phyloP scores from a whole-genome alignment of 2,113 vertebrate genomes.

The Aldabrachelys gigantea region DNA sequence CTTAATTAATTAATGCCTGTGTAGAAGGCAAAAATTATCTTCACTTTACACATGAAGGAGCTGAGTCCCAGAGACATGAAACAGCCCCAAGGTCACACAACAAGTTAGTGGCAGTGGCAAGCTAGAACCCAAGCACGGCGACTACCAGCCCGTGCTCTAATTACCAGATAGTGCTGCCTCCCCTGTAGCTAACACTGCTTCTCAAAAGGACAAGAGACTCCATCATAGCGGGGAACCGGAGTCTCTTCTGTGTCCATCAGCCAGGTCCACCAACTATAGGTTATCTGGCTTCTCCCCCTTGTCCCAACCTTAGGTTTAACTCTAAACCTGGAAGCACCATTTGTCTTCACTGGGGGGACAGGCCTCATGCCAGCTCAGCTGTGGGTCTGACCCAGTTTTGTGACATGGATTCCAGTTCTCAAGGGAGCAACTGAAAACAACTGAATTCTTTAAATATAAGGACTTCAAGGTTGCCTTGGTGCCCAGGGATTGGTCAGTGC shows the following conservation, averaged over 20 bases:
- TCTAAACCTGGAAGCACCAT: background rate
- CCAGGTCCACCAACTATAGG: rapidly evolving
- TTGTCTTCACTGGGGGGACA: background rate
- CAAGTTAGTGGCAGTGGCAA: background rate
- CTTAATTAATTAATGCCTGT: background rate
- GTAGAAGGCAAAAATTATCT: background rate
- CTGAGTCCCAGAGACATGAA: background rate
- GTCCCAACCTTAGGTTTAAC: background rate
- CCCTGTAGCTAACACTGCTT: rapidly evolving
- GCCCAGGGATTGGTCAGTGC: background rate
- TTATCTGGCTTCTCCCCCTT: background rate
- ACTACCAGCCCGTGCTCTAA: background rate
- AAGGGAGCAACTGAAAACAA: background rate
- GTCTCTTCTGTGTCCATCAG: rapidly evolving
- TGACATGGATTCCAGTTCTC: background rate
- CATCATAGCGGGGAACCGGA: background rate
- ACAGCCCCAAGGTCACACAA: background rate
- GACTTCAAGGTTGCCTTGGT: rapidly evolving
- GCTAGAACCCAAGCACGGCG: background rate
- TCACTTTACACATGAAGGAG: background rate
- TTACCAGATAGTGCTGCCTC: background rate
- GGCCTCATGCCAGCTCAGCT: background rate
- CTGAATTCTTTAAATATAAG: rapidly evolving
- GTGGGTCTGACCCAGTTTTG: background rate
- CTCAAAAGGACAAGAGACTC: background rate